phyloP scores from a whole-genome alignment of 64 coral and sea anemone genomes.

The Astreopora myriophthalma region DNA sequence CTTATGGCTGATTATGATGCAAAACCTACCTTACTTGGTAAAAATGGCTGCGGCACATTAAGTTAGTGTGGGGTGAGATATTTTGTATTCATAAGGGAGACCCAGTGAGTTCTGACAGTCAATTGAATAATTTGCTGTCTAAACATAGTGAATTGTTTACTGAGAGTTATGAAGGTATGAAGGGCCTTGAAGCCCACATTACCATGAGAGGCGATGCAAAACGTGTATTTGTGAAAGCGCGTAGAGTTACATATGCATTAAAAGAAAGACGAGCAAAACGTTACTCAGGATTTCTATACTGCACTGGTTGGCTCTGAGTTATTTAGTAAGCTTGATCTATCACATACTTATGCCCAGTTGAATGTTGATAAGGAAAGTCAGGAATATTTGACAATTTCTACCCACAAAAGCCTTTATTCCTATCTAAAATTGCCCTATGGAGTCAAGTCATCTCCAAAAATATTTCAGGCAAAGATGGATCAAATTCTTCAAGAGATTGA shows the following conservation, averaged over 20 bases:
- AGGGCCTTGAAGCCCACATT: no score
- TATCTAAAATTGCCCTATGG: constrained; percentile 71
- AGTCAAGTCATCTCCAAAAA: constrained; percentile 42
- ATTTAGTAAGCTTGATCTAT: neutral
- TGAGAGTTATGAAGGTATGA: no score
- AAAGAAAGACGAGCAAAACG: constrained; percentile 43
- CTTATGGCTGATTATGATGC: no score
- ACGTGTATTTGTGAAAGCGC: constrained; percentile 55
- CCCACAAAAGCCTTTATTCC: constrained; percentile 58
- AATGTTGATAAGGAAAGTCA: constrained; percentile 37
- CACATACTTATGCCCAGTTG: neutral
- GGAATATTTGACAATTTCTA: constrained; percentile 60
- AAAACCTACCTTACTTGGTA: no score
- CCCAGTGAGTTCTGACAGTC: no score
- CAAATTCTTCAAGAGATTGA: neutral
- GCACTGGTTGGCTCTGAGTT: no score
- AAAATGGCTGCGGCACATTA: no score
- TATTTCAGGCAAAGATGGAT: constrained; percentile 66
- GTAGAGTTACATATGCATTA: neutral
- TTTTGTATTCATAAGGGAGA: no score
- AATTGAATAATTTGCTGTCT: no score
- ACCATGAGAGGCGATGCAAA: constrained; percentile 50
- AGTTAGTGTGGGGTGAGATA: no score
- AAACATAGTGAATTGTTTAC: no score
- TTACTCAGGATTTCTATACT: no score